Evolutionary conservation across 1,140 invertebrate species (phyloP).

Genomic region (Campoletis sonorensis): DNA sequence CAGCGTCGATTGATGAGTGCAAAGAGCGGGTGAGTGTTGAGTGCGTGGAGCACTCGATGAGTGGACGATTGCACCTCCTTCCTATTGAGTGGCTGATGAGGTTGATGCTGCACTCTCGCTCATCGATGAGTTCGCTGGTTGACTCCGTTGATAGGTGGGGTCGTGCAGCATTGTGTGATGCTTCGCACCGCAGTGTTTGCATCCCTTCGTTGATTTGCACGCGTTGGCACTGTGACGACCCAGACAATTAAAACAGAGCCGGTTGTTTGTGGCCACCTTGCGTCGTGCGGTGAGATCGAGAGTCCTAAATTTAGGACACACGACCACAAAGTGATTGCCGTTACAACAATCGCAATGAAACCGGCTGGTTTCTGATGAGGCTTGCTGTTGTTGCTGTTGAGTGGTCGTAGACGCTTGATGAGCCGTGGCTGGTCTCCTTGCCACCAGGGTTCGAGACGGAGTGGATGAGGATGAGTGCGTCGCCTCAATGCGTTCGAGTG

Average conservation of each 20-base stretch:
- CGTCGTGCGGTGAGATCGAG: background rate
- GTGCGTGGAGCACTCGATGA: background rate
- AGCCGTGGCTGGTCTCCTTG: background rate
- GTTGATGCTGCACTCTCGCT: background rate
- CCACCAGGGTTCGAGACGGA: background rate
- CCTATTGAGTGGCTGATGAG: conserved; percentile 15
- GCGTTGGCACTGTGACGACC: conserved; percentile 12
- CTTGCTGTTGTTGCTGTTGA: too few relatives aligned
- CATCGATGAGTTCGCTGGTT: background rate
- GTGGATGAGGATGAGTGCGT: background rate
- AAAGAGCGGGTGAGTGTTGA: background rate
- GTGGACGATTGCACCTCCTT: background rate
- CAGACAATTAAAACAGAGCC: conserved; percentile 42
- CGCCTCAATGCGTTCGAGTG: background rate
- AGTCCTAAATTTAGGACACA: conserved; percentile 17
- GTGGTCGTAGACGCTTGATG: background rate
- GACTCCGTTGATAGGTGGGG: background rate
- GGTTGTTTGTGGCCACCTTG: background rate
- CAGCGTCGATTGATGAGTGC: conserved; percentile 12
- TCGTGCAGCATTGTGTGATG: conserved; percentile 48
- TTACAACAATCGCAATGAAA: conserved; percentile 30
- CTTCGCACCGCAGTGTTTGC: conserved; percentile 3
- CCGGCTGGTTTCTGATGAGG: background rate
- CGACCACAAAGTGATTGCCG: conserved; percentile 18
- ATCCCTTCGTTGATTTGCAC: conserved; percentile 9